phyloP scores from a whole-genome alignment of 2,113 vertebrate genomes.

The Gavia stellata region DNA sequence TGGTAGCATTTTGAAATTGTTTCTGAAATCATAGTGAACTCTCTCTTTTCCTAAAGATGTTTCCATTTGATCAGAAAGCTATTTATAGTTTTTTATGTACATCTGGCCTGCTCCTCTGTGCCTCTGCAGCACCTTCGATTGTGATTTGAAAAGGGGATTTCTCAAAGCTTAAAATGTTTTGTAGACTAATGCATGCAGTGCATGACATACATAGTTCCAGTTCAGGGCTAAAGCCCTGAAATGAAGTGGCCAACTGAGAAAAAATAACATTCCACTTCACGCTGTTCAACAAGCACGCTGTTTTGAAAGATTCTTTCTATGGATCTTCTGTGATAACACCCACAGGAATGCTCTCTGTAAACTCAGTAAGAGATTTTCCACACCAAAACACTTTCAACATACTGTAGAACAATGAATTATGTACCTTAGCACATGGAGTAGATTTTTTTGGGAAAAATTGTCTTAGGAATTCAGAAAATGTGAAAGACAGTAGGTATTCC shows the following conservation, averaged over 20 bases:
- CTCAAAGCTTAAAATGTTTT: slow-evolving; percentile 11
- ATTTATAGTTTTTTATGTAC: background rate
- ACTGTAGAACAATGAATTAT: background rate
- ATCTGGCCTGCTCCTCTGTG: background rate
- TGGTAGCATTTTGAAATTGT: background rate
- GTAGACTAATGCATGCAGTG: background rate
- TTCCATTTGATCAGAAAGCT: background rate
- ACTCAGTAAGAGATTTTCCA: background rate
- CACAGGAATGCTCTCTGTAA: background rate
- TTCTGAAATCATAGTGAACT: background rate
- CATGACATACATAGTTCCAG: background rate
- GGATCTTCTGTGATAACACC: background rate
- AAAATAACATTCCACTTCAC: background rate
- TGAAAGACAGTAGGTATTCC: background rate
- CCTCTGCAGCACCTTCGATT: background rate
- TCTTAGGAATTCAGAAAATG: background rate
- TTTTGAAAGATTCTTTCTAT: background rate
- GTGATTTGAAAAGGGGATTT: slow-evolving; percentile 21
- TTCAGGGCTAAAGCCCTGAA: background rate
- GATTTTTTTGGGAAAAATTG: background rate
- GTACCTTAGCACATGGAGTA: background rate
- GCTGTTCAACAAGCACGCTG: background rate
- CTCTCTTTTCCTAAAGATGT: background rate
- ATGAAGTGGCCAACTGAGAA: background rate
- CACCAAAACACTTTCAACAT: background rate